These are phyloP conservation scores for Noctua fimbriata DNA, from an alignment of 2,888 invertebrate species.

Conservation along the genomic window DNA sequence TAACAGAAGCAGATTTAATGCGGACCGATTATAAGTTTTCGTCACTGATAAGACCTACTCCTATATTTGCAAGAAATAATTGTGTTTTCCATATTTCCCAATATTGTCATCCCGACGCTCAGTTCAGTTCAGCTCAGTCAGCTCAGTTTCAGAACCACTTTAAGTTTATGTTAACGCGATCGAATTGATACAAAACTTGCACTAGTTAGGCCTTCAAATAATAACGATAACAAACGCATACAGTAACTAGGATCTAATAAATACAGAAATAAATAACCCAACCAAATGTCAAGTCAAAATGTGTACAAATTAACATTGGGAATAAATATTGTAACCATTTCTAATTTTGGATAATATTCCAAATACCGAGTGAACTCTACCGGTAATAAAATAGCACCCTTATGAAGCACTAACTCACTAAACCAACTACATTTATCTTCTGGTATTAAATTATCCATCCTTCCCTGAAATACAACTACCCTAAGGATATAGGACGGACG, in stretches of 20 bases:
- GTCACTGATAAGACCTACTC: background rate
- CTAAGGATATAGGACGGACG: conserved; percentile 29
- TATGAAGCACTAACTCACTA: background rate
- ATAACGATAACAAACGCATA: background rate
- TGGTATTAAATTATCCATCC: conserved; percentile 33
- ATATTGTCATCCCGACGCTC: too few relatives aligned
- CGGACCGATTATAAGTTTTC: background rate
- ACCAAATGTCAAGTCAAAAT: background rate
- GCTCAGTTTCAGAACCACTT: too few relatives aligned
- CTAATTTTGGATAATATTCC: background rate
- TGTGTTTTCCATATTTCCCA: background rate
- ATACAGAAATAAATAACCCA: too few relatives aligned
- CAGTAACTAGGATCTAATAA: background rate
- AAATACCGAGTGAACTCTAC: background rate
- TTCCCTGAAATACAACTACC: conserved; percentile 16
- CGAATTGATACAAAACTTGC: background rate
- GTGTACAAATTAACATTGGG: background rate
- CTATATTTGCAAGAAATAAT: background rate
- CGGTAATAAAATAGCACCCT: background rate
- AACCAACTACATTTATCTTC: conserved; percentile 39
- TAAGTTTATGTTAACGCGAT: background rate
- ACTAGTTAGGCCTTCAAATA: background rate
- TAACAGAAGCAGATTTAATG: too few relatives aligned
- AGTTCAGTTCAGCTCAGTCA: too few relatives aligned
- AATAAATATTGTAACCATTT: too few relatives aligned